Evolutionary conservation across 1,140 invertebrate genomes (phyloP).

Genomic region (Drosophila elegans): DNA sequence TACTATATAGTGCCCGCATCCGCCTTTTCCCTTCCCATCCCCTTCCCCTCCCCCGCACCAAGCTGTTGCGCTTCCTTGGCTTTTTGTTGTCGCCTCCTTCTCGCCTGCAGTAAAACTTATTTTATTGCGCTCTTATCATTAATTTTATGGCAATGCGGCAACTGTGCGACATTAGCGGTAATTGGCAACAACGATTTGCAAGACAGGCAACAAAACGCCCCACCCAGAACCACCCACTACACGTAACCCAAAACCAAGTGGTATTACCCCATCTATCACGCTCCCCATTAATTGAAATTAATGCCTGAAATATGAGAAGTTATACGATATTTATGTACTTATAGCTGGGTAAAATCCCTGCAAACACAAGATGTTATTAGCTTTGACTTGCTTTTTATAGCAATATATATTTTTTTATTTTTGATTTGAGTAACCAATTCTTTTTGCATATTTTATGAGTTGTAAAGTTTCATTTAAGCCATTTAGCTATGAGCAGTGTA

Average conservation of each 20-base stretch:
- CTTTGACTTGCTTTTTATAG: not conserved
- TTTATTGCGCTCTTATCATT: slow-evolving; percentile 82
- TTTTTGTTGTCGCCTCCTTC: slow-evolving; percentile 35
- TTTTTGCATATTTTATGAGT: too few relatives aligned
- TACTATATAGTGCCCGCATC: slow-evolving; percentile 22
- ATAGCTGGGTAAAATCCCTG: not conserved
- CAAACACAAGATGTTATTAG: not conserved
- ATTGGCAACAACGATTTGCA: slow-evolving; percentile 73
- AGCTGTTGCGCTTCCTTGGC: slow-evolving; percentile 49
- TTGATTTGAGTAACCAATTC: not conserved
- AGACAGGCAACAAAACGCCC: slow-evolving; percentile 39
- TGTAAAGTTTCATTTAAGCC: too few relatives aligned
- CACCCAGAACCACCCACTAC: slow-evolving; percentile 3
- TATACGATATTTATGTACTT: slow-evolving; percentile 3
- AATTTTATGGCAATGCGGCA: slow-evolving; percentile 80
- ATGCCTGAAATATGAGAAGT: not conserved
- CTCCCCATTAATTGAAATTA: slow-evolving; percentile 34
- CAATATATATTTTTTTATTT: not conserved
- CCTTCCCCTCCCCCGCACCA: not conserved
- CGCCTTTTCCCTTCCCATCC: not conserved
- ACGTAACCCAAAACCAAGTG: slow-evolving; percentile 26
- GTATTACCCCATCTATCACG: slow-evolving; percentile 58
- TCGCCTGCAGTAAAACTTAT: slow-evolving; percentile 76
- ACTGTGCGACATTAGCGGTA: slow-evolving; percentile 82
- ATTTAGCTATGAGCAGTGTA: too few relatives aligned